Base-by-base conservation (phyloP, 2,888 invertebrate species). In the Oscheius sp. region DNA sequence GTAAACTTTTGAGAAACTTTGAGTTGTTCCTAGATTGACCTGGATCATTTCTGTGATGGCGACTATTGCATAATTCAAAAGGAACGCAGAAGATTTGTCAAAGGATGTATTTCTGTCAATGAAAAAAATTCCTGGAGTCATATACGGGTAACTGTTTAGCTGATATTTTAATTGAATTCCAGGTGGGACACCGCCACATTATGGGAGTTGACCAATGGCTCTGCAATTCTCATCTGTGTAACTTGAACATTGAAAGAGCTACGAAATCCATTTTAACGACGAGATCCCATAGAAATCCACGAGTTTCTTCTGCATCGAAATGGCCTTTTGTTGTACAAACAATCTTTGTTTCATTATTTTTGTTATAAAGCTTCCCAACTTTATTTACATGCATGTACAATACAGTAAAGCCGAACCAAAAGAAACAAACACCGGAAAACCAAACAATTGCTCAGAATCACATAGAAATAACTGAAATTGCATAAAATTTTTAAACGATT, bases 151-250 rank as follows among this genome's bases (percentile, higher is more conserved):
- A 16, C 5, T 73, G 3, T 23, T 23, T 21, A 56, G 16, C 25
- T 5, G n/a, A n/a, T n/a, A n/a, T n/a, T 45, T 69, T 18, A 56
- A 29, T 18, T 23, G 25, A 12, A 16, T 52, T 74, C 35, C 55
- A 83, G 79, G 72, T 55, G 49, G 85, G 85, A n/a, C 79, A 85
- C 61, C 77, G 85, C 1, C 76, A 78, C 46, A 78, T 85, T 46
- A 66, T 85, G 16, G 82, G 80, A 43, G 76, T 79, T 0, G 83
- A 85, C 35, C 85, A 85, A 73, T 85, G 84, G 83, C 55, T 85
- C 1, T 85, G 85, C 59, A 72, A 78, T 35, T 70, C 76, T n/a
- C 80, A 85, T 74, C 79, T 84, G 43, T 85, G 85, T 64, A 85
- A 85, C 59, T 74, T 63, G 41, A 79, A 80, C 59, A 43, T 75